Evolutionary conservation across 2,113 vertebrate species (phyloP), one percentile per base, ranked within the genome.

Genomic region (Puntigrus tetrazona): DNA sequence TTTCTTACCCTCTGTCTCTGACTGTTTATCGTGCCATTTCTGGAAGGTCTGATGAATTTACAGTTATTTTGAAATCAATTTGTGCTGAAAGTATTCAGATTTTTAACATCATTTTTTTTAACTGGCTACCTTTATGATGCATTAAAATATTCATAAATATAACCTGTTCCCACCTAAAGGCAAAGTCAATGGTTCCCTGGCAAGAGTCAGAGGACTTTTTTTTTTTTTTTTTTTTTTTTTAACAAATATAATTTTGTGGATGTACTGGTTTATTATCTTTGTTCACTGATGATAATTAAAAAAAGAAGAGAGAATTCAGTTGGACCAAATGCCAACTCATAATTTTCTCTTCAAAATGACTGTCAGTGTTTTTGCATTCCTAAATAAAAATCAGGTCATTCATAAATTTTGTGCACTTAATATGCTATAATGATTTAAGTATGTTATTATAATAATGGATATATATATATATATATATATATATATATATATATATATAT

Each of bases 221-320:
- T n/a, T n/a, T n/a, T n/a, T n/a, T n/a, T n/a, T n/a, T n/a, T n/a
- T n/a, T n/a, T n/a, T n/a, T n/a, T n/a, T n/a, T n/a, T n/a, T n/a
- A n/a, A n/a, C 94, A 95, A 84, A 95, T n/a, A n/a, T n/a, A n/a
- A 41, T 27, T 3, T 10, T 11, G 9, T n/a, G 27, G 3, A 52
- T 31, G 25, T 52, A 76, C 8, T 76, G 16, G 10, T 20, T 52
- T 31, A 45, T 47, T 81, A 9, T n/a, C 3, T 36, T 52, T 3
- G 1, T 36, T 20, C 41, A 16, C 61, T 25, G 27, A 9, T 38
- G 16, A 47, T 65, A 7, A 45, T 73, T 70, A 95, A 75, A 94
- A 93, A 87, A 95, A 95, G 88, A 95, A 95, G 91, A 94, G 92
- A 94, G 94, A 76, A 94, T 95, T 86, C 94, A 95, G 91, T 95